phyloP scores from a whole-genome alignment of 2,113 vertebrate genomes.

The Lipophrys pholis region DNA sequence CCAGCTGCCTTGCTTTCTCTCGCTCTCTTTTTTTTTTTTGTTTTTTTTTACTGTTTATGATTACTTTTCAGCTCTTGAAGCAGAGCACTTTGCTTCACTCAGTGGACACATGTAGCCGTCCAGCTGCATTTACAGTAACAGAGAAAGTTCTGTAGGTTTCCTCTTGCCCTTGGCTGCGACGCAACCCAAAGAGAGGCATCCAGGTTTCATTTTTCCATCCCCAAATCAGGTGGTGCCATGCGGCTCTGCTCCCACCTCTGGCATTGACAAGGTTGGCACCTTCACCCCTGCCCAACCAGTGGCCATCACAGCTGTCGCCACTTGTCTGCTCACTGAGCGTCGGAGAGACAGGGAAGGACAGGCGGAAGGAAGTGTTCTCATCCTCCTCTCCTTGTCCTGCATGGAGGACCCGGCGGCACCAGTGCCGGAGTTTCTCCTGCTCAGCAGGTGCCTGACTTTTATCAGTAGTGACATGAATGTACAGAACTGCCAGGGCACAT shows the following conservation, averaged over 20 bases:
- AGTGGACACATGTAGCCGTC: slow-evolving; percentile 7
- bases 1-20: neutral
- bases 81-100: slow-evolving; percentile 1
- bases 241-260: slow-evolving; percentile 56
- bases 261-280: slow-evolving; percentile 62
- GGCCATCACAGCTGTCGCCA: slow-evolving; percentile 64
- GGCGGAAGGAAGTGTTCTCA: slow-evolving; percentile 72
- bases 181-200: slow-evolving; percentile 47
- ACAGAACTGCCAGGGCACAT: slow-evolving; percentile 81
- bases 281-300: slow-evolving; percentile 59
- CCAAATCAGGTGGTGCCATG: slow-evolving; percentile 42
- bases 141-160: slow-evolving; percentile 49
- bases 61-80: neutral
- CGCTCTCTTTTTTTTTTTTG: neutral
- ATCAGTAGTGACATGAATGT: slow-evolving; percentile 77
- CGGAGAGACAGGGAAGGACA: slow-evolving; percentile 64
- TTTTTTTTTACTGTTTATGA: neutral
- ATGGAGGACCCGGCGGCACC: slow-evolving; percentile 63
- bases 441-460: slow-evolving; percentile 73
- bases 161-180: slow-evolving; percentile 61
- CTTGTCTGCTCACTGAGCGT: slow-evolving; percentile 68
- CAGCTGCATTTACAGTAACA: slow-evolving; percentile 35
- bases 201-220: slow-evolving; percentile 56
- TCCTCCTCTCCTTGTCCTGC: slow-evolving; percentile 57
- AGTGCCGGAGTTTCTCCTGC: slow-evolving; percentile 58